Evolutionary conservation across 2,113 vertebrate genomes (phyloP), one percentile per base, ranked within the genome.

Genomic region (Ceyx margarethae): DNA sequence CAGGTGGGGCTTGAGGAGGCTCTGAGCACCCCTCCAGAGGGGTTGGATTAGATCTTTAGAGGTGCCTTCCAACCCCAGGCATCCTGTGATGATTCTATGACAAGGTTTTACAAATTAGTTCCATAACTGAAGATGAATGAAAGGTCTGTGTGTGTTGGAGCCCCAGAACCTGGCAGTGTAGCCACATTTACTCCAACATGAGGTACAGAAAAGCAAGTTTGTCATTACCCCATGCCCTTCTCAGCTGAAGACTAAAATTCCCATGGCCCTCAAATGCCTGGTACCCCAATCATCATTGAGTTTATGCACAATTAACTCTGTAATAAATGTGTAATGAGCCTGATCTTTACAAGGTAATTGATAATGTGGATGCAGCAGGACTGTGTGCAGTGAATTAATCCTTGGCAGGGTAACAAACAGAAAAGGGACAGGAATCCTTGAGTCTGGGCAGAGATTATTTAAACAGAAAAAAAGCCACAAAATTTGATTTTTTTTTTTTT

Each of bases 301-400:
- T 20, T 62, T 43, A 31, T 78, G 56, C 83, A 72, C 25, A 64
- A 50, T 60, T 83, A 74, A 37, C n/a, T 76, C 51, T 7, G 5
- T 62, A 71, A 50, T 33, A 60, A n/a, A 43, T 7, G 42, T 37
- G 21, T 51, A 50, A 62, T 37, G 65, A 83, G 22, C 43, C 31
- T 0, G 4, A 33, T 60, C 28, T 28, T 33, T 62, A 20, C 4
- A 5, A 35, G 54, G 11, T 26, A 84, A 56, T 13, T 21, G 68
- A 73, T 48, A 79, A 73, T 12, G 33, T 1, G 2, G n/a, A 29
- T 19, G 0, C 29, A 67, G 53, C 0, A 1, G 61, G 81, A 5
- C 66, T 65, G 26, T 3, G 3, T 19, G 22, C 57, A 89, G 33
- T 51, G 54, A 42, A 22, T n/a, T 78, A 81, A 7, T 26, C 40